These are phyloP conservation scores for Sebastes aleutianus DNA, from an alignment of 2,797 vertebrate genomes.

Conservation along the genomic window DNA sequence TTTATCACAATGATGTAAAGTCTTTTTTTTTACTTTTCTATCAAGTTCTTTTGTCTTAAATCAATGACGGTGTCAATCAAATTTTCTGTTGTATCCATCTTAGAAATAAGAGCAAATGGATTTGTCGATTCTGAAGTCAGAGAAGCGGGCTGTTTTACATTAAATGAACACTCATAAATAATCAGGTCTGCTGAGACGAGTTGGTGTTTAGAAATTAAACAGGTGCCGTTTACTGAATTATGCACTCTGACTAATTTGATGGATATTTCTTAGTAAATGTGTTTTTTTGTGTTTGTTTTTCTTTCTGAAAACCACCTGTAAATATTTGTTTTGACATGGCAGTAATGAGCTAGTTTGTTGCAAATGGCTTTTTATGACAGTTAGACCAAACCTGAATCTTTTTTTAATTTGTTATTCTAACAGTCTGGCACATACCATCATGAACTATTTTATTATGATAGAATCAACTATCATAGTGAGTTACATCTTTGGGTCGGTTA, in stretches of 20 bases:
- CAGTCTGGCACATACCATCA: slow-evolving; percentile 46
- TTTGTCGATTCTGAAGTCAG: slow-evolving; percentile 36
- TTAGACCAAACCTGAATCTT: slow-evolving; percentile 63
- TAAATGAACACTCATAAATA: slow-evolving; percentile 18
- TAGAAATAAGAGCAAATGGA: slow-evolving; percentile 4
- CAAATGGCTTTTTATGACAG: slow-evolving; percentile 66
- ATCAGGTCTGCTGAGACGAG: slow-evolving; percentile 36
- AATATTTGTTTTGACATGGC: slow-evolving; percentile 65
- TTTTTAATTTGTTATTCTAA: slow-evolving; percentile 48
- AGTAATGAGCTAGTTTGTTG: slow-evolving; percentile 62
- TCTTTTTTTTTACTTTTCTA: slow-evolving; percentile 33
- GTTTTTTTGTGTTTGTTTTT: slow-evolving; percentile 1
- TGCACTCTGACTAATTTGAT: slow-evolving; percentile 62
- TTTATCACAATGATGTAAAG: slow-evolving; percentile 34
- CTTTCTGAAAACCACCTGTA: slow-evolving; percentile 53
- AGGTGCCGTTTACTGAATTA: slow-evolving; percentile 58
- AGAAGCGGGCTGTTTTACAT: slow-evolving; percentile 37
- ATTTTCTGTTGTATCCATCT: slow-evolving; percentile 14
- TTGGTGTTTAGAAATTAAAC: slow-evolving; percentile 41
- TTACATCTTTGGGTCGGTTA: slow-evolving; percentile 20
- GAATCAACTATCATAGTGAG: slow-evolving; percentile 37
- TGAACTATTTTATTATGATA: slow-evolving; percentile 46
- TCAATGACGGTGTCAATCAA: slow-evolving; percentile 37
- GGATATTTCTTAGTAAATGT: slow-evolving; percentile 50
- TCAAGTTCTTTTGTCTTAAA: slow-evolving; percentile 43